A percentile compares a stretch with the other conserved stretches of the same genome.
phyloP scores from a whole-genome alignment of 1,140 invertebrate genomes.

The Heliothis virescens region DNA sequence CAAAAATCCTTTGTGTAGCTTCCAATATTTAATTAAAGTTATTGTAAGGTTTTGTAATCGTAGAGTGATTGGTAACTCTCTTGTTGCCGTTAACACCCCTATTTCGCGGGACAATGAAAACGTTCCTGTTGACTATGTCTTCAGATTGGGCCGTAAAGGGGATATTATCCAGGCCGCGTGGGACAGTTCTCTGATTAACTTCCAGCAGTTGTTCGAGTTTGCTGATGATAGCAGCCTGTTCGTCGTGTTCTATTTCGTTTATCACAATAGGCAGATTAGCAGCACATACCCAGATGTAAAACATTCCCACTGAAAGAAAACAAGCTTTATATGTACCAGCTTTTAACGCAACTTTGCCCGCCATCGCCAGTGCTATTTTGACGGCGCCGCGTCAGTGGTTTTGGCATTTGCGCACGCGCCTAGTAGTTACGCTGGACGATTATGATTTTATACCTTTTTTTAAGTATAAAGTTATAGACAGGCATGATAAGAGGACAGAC shows the following conservation, averaged over 20 bases:
- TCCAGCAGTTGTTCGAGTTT: slow-evolving; percentile 68
- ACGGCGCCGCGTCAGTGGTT: too few relatives aligned
- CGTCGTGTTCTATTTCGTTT: slow-evolving; percentile 75
- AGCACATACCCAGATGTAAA: slow-evolving; percentile 79
- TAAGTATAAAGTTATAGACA: not conserved
- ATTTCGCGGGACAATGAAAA: slow-evolving; percentile 23
- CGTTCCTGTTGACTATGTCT: slow-evolving; percentile 32
- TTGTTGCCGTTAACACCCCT: not conserved
- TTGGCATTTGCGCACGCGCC: not conserved
- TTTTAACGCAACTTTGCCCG: not conserved
- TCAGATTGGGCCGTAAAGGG: slow-evolving; percentile 14
- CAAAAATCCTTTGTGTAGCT: too few relatives aligned
- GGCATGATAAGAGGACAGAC: not conserved
- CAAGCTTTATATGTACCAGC: not conserved
- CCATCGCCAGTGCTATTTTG: too few relatives aligned
- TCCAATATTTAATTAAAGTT: not conserved
- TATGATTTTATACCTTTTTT: too few relatives aligned
- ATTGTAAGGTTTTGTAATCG: not conserved
- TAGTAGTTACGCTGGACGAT: not conserved
- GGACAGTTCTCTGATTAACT: slow-evolving; percentile 36
- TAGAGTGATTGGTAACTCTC: slow-evolving; percentile 4
- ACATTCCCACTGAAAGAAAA: slow-evolving; percentile 77
- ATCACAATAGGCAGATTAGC: slow-evolving; percentile 77
- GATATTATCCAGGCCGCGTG: slow-evolving; percentile 33
- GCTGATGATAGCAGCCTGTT: slow-evolving; percentile 71